These are phyloP conservation scores for Megalopta genalis DNA, from an alignment of 1,140 invertebrate genomes.

Conservation along the genomic window DNA sequence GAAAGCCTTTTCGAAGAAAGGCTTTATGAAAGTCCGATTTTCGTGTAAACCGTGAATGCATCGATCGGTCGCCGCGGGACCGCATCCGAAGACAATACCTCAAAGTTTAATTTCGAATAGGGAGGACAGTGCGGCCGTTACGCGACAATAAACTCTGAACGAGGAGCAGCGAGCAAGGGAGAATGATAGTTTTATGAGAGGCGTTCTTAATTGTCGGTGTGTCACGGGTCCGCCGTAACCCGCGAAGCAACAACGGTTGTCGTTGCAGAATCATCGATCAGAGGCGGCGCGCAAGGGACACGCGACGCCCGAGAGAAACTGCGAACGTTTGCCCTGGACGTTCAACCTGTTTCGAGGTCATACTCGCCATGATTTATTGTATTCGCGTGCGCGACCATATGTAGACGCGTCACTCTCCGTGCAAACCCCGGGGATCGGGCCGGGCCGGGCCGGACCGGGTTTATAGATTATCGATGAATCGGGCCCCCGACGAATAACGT, in stretches of 20 bases:
- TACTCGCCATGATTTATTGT: conserved; percentile 65
- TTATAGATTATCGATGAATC: conserved; percentile 56
- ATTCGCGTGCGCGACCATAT: conserved; percentile 49
- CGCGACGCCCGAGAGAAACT: conserved; percentile 52
- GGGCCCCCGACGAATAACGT: conserved; percentile 18
- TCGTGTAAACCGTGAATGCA: no score
- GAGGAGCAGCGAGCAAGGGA: not conserved
- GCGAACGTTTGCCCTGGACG: conserved; percentile 60
- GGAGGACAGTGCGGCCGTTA: not conserved
- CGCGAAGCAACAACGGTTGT: conserved; percentile 48
- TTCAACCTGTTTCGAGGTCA: conserved; percentile 65
- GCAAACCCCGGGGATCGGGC: conserved; percentile 45
- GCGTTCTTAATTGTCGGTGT: conserved; percentile 53
- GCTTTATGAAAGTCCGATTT: no score
- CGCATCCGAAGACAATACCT: not conserved
- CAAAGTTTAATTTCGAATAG: conserved; percentile 25
- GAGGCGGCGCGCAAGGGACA: conserved; percentile 20
- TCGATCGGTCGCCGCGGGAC: not conserved
- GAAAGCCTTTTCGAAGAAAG: no score
- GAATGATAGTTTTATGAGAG: conserved; percentile 23
- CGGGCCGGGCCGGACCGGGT: not conserved
- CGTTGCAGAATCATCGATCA: conserved; percentile 63
- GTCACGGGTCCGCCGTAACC: conserved; percentile 37
- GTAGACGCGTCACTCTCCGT: conserved; percentile 42
- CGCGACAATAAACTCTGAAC: not conserved